These are phyloP conservation scores for Ibidorhyncha struthersii DNA, from an alignment of 2,113 vertebrate species.

Conservation along the genomic window DNA sequence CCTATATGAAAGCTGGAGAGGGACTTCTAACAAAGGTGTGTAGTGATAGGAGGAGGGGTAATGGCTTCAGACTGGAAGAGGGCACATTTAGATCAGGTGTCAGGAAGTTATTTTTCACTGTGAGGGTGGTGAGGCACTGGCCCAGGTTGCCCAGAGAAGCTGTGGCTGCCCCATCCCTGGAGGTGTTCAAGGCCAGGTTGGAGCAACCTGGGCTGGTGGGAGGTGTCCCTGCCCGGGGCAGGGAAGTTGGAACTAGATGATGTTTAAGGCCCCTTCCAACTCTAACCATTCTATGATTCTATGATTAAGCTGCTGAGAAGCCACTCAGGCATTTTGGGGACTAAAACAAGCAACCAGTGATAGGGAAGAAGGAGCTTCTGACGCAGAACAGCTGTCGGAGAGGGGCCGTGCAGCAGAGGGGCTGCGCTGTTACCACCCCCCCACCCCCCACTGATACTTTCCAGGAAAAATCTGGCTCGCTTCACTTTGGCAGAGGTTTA, in stretches of 20 bases:
- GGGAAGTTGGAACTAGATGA: neutral
- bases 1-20: neutral
- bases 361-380: neutral
- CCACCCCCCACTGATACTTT: neutral
- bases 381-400: neutral
- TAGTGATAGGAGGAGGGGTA: neutral
- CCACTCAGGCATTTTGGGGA: neutral
- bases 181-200: neutral
- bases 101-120: neutral
- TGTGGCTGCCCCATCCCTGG: neutral
- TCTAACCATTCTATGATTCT: neutral
- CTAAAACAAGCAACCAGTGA: neutral
- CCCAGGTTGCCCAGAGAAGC: neutral
- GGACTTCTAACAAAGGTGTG: neutral
- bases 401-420: neutral
- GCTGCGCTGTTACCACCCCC: neutral
- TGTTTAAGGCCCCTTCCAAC: neutral
- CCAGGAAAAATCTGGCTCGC: constrained; percentile 52
- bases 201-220: neutral
- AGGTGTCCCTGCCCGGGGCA: neutral
- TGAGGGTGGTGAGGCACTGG: neutral
- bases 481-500: constrained; percentile 54
- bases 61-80: neutral
- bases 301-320: neutral
- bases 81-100: neutral